These are phyloP conservation scores for Hiodon tergisus DNA, from an alignment of 2,113 vertebrate species.

Conservation along the genomic window DNA sequence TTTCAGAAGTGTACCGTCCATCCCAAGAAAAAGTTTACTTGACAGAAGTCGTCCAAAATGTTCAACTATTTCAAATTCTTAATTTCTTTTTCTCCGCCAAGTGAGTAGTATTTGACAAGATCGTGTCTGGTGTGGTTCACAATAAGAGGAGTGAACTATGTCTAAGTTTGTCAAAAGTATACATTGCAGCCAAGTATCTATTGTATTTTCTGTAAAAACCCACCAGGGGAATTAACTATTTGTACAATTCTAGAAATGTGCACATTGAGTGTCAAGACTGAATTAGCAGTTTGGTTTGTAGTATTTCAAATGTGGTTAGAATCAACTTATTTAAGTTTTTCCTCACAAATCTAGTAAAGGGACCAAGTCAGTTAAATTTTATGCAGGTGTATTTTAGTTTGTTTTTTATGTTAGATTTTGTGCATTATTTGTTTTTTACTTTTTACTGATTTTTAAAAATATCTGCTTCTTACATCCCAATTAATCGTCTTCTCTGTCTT, in stretches of 20 bases:
- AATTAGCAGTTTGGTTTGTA: neutral
- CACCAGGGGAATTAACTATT: too few species aligned
- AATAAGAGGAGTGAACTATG: neutral
- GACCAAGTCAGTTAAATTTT: conserved; percentile 36
- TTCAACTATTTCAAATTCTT: neutral
- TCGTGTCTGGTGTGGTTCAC: neutral
- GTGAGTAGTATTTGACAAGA: neutral
- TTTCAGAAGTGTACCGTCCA: neutral
- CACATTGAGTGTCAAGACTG: too few species aligned
- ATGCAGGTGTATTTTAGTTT: conserved; percentile 24
- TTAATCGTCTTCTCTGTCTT: neutral
- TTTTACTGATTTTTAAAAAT: conserved; percentile 4
- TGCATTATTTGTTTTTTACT: conserved; percentile 5
- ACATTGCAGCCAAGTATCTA: too few species aligned
- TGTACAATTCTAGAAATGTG: too few species aligned
- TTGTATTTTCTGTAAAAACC: too few species aligned
- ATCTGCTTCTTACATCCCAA: too few species aligned
- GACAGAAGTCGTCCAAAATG: neutral
- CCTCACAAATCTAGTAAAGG: conserved; percentile 32
- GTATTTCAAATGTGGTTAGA: neutral
- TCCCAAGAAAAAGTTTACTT: neutral
- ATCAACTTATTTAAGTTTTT: neutral
- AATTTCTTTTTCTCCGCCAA: neutral
- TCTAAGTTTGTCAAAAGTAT: neutral
- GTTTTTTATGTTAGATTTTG: neutral